A percentile compares a stretch with the other conserved stretches of the same genome.
Evolutionary conservation across 2,888 invertebrate genomes (phyloP).

Genomic region (Stegana nigrithorax): DNA sequence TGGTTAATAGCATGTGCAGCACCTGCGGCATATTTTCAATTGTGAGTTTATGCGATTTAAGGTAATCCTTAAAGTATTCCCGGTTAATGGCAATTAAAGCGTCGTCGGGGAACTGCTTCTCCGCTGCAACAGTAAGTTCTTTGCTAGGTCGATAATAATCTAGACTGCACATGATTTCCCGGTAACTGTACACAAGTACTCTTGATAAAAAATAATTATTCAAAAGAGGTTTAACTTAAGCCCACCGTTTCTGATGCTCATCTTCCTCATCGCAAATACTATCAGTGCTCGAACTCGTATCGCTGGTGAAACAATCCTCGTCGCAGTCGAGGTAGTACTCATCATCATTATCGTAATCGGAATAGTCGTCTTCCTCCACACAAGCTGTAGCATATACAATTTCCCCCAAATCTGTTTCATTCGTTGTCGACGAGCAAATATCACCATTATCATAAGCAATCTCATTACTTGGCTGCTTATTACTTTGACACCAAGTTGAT

Average conservation of each 20-base stretch:
- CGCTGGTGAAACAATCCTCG: too few relatives aligned
- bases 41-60: conserved; percentile 33
- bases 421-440: too few relatives aligned
- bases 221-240: background rate
- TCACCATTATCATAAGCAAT: too few relatives aligned
- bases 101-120: conserved; percentile 25
- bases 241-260: too few relatives aligned
- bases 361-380: background rate
- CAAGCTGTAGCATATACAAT: too few relatives aligned
- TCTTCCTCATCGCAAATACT: too few relatives aligned
- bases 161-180: background rate
- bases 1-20: conserved; percentile 48
- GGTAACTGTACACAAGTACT: too few relatives aligned
- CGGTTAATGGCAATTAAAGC: conserved; percentile 5
- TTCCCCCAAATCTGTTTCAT: conserved; percentile 6
- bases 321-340: background rate
- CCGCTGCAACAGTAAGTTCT: conserved; percentile 28
- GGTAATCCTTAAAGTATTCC: conserved; percentile 31
- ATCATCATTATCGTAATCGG: background rate
- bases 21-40: conserved; percentile 42
- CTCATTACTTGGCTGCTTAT: too few relatives aligned
- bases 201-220: background rate
- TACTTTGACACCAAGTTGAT: too few relatives aligned
- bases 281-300: too few relatives aligned
- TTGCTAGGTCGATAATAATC: conserved; percentile 20